These are phyloP conservation scores for Siniperca obscura DNA, from an alignment of 2,797 vertebrate genomes.

Conservation along the genomic window DNA sequence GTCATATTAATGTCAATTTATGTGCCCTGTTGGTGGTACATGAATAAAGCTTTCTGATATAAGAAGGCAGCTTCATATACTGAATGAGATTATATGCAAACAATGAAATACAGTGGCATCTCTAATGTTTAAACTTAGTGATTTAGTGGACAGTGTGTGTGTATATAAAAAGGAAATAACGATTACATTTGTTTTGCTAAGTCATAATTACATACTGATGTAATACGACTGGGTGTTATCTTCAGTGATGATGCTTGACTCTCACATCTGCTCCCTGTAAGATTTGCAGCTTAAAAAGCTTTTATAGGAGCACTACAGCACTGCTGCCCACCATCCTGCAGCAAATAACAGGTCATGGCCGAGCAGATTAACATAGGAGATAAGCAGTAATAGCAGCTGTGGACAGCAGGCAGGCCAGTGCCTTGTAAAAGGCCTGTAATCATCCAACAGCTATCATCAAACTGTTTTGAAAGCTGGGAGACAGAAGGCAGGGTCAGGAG, in stretches of 20 bases:
- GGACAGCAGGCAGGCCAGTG: conserved; percentile 36
- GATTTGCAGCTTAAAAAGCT: conserved; percentile 74
- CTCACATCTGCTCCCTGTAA: conserved; percentile 71
- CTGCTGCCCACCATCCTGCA: conserved; percentile 51
- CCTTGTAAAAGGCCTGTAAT: conserved; percentile 51
- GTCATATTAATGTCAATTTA: neutral
- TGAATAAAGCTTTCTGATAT: neutral
- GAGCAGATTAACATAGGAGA: conserved; percentile 79
- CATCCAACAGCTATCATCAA: conserved; percentile 26
- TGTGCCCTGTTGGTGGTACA: neutral
- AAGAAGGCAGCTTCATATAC: neutral
- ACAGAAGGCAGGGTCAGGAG: conserved; percentile 24
- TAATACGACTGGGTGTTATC: neutral
- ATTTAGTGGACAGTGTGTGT: neutral
- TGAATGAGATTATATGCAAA: neutral
- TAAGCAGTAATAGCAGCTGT: conserved; percentile 73
- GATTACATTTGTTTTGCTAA: neutral
- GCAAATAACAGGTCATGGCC: conserved; percentile 72
- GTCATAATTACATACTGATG: neutral
- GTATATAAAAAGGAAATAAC: neutral
- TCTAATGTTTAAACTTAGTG: neutral
- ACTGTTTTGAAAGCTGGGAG: conserved; percentile 34
- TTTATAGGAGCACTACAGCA: conserved; percentile 51
- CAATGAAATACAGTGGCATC: neutral
- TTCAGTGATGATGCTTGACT: conserved; percentile 37